Evolutionary conservation across 2,888 invertebrate genomes (phyloP).

Genomic region (Thyatira batis): DNA sequence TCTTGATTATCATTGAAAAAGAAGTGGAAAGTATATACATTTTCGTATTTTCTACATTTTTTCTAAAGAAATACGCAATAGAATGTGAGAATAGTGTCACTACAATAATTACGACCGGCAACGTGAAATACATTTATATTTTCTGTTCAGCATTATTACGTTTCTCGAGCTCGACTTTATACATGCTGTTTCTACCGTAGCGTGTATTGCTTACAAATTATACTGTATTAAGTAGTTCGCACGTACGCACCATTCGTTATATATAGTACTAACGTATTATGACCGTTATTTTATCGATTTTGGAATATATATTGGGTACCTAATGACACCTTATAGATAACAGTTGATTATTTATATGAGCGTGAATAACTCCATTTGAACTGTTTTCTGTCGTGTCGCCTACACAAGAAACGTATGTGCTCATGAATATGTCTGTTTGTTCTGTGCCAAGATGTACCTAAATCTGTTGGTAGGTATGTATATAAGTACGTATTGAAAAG

Average conservation of each 20-base stretch:
- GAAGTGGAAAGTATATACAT: background rate
- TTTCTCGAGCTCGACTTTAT: background rate
- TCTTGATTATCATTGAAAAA: background rate
- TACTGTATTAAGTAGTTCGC: background rate
- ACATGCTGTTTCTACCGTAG: background rate
- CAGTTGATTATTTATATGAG: background rate
- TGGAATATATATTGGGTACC: background rate
- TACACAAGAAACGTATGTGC: no score
- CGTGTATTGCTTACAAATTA: background rate
- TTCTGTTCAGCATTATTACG: background rate
- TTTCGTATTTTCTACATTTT: background rate
- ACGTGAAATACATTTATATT: slow-evolving; percentile 1
- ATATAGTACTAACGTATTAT: background rate
- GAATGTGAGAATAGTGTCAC: background rate
- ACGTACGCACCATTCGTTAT: background rate
- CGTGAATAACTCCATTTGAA: no score
- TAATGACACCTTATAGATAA: background rate
- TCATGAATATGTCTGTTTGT: no score
- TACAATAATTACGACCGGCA: background rate
- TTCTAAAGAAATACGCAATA: background rate
- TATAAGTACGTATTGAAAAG: no score
- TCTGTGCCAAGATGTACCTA: no score
- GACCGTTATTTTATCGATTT: background rate
- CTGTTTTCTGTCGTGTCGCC: no score
- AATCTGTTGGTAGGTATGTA: no score